phyloP scores from a whole-genome alignment of 2,888 invertebrate genomes.

The Melangyna quadrimaculata region DNA sequence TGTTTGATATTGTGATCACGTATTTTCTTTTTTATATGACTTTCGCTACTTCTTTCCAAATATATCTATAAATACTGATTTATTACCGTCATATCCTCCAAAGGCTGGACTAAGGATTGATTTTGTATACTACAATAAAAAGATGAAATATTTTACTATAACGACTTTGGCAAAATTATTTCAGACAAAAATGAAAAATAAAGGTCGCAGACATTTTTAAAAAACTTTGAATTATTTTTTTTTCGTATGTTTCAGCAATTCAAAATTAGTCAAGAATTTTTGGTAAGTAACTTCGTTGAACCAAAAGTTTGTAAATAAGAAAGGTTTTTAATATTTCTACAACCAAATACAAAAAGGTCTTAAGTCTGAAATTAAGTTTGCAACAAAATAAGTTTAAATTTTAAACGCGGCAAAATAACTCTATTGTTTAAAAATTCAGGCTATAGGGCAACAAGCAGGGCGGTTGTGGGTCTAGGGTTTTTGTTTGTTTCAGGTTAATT shows the following conservation, averaged over 20 bases:
- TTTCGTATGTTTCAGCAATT: neutral
- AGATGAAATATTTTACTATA: neutral
- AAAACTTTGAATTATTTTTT: neutral
- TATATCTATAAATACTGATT: neutral
- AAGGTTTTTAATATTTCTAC: too few species aligned
- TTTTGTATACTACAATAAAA: neutral
- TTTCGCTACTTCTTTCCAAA: neutral
- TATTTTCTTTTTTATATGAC: neutral
- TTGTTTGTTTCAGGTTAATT: too few species aligned
- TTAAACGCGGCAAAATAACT: too few species aligned
- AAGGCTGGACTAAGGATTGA: neutral
- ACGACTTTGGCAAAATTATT: neutral
- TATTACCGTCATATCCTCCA: neutral
- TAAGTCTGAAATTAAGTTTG: too few species aligned
- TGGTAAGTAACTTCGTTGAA: too few species aligned
- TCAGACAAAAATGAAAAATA: neutral
- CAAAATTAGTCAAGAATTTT: too few species aligned
- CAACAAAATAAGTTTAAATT: too few species aligned
- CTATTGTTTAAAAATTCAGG: too few species aligned
- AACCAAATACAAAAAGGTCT: too few species aligned
- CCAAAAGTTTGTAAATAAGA: too few species aligned
- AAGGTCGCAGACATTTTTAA: neutral
- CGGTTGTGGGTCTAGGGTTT: too few species aligned
- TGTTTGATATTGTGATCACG: neutral
- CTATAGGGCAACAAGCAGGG: too few species aligned